A percentile compares a stretch with the other conserved stretches of the same genome.
Conservation (phyloP, 2,888 invertebrate species). For the Euplexia lucipara region DNA sequence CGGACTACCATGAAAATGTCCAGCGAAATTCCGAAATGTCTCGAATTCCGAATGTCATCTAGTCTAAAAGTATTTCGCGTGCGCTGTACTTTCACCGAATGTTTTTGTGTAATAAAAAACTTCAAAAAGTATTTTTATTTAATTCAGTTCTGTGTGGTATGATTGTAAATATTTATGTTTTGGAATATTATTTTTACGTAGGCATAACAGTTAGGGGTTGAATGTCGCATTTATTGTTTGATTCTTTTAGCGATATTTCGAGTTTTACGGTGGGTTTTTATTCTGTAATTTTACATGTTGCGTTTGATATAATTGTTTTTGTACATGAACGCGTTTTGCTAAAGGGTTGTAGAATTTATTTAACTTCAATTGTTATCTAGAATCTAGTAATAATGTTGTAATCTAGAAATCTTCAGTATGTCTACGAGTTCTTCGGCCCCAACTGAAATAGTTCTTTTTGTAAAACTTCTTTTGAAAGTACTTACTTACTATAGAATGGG, state of each 20-base stretch:
- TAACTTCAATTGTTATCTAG: neutral
- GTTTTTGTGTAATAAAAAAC: slow-evolving; percentile 22
- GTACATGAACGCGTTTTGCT: neutral
- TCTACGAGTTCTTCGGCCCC: too few species aligned
- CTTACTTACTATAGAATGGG: too few species aligned
- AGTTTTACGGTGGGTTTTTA: neutral
- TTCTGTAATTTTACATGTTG: neutral
- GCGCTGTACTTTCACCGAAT: slow-evolving; percentile 18
- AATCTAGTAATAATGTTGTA: too few species aligned
- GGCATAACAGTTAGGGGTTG: slow-evolving; percentile 3
- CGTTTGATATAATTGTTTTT: neutral
- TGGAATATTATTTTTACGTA: neutral
- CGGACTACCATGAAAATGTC: slow-evolving; percentile 16
- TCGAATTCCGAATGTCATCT: slow-evolving; percentile 41
- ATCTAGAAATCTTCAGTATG: too few species aligned
- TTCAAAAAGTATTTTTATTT: slow-evolving; percentile 10
- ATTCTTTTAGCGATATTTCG: neutral
- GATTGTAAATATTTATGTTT: slow-evolving; percentile 6
- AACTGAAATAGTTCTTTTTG: too few species aligned
- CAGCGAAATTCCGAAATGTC: slow-evolving; percentile 13
- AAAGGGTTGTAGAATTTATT: too few species aligned
- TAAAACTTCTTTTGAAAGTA: too few species aligned
- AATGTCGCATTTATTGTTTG: neutral
- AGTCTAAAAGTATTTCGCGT: slow-evolving; percentile 8
- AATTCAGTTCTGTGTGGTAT: slow-evolving; percentile 21